These are phyloP conservation scores for Pachymerium ferrugineum DNA, from an alignment of 2,888 invertebrate genomes.

Conservation along the genomic window DNA sequence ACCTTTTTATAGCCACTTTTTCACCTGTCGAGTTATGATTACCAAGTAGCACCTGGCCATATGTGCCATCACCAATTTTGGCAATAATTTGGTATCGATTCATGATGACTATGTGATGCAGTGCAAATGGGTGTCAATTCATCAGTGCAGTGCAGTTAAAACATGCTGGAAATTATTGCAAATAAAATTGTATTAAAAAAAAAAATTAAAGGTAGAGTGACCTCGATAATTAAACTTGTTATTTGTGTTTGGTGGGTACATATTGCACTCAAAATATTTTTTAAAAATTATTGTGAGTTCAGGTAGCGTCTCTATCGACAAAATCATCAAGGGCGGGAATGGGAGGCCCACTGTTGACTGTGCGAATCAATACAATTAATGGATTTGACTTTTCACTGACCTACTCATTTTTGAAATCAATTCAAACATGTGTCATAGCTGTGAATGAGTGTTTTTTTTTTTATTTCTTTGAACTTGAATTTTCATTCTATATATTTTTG, in stretches of 20 bases:
- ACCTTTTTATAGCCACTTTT: constrained; percentile 52
- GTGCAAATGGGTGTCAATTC: not conserved
- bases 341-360: not conserved
- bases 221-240: too few species aligned
- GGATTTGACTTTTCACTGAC: too few species aligned
- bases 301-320: not conserved
- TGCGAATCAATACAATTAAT: not conserved
- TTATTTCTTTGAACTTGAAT: too few species aligned
- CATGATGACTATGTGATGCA: constrained; percentile 27
- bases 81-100: constrained; percentile 41
- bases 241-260: too few species aligned
- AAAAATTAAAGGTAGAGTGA: not conserved
- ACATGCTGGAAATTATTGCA: not conserved
- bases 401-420: too few species aligned
- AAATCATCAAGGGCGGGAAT: not conserved
- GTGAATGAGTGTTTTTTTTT: too few species aligned
- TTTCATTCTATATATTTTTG: too few species aligned
- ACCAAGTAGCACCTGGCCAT: constrained; percentile 50
- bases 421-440: too few species aligned
- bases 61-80: constrained; percentile 52
- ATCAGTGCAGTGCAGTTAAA: not conserved
- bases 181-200: not conserved
- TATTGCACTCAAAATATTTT: not conserved
- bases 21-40: constrained; percentile 46
- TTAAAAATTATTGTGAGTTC: too few species aligned